These are phyloP conservation scores for Chiridota heheva DNA, from an alignment of 35 echinoderm and acorn worm species.

Conservation along the genomic window DNA sequence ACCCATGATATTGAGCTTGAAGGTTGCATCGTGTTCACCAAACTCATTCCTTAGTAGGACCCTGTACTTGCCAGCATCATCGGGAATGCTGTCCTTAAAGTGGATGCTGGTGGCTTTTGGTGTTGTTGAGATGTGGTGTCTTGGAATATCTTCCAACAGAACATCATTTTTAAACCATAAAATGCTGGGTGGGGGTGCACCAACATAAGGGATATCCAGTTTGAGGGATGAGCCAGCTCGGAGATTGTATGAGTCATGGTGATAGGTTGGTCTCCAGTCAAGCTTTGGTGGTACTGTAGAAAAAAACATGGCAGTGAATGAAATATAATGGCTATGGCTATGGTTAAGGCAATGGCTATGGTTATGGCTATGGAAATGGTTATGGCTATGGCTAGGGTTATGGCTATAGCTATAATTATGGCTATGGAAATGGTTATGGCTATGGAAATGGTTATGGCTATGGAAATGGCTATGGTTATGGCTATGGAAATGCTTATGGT, in stretches of 20 bases:
- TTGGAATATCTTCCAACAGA: constrained; percentile 36
- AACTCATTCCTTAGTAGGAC: constrained; percentile 68
- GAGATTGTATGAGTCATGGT: constrained; percentile 54
- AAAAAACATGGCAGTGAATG: neutral
- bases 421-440: neutral
- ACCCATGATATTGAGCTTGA: constrained; percentile 87
- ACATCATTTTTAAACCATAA: constrained; percentile 73
- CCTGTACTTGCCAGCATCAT: constrained; percentile 71
- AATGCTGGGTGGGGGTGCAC: constrained; percentile 69
- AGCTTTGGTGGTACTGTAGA: constrained; percentile 82
- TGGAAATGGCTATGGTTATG: constrained; percentile 38
- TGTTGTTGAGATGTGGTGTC: constrained; percentile 36
- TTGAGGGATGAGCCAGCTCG: constrained; percentile 68
- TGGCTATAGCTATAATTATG: neutral
- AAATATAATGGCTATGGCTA: constrained; percentile 35
- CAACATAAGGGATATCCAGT: constrained; percentile 72
- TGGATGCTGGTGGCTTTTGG: constrained; percentile 54
- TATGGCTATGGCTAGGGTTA: neutral
- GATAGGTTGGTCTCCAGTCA: constrained; percentile 51
- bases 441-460: constrained; percentile 29
- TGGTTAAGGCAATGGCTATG: constrained; percentile 13
- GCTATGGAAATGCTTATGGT: constrained; percentile 22
- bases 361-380: neutral
- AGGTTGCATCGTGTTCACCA: constrained; percentile 69
- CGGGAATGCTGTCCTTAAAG: constrained; percentile 50